Evolutionary conservation across 2,113 vertebrate species (phyloP), one percentile per base, ranked within the genome.

Genomic region (Osmerus eperlanus): DNA sequence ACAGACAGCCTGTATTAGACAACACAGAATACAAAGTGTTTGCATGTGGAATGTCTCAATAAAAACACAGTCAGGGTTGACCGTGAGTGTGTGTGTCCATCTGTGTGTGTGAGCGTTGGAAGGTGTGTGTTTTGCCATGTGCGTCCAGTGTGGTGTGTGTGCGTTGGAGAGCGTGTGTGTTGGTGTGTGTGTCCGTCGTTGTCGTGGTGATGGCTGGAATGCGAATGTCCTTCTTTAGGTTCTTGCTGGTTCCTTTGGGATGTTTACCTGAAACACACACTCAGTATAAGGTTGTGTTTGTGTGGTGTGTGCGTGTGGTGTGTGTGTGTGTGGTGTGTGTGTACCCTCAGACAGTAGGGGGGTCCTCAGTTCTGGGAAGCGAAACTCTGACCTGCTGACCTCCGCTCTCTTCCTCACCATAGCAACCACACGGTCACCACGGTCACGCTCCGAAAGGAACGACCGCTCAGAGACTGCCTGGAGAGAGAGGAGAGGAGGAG

Each of bases 321-420:
- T 55, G 70, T 65, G 61, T 56, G 70, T 36, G 61, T 19, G 15
- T 16, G 3, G 2, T 23, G 11, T 32, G 32, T 54, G 28, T 65
- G 58, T 1, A 28, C 25, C 3, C 41, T 89, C 62, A 32, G 21
- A 16, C 28, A 23, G 53, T 51, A 53, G 58, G 12, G 60, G 19
- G 60, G 60, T 11, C 28, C 14, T 91, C 64, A 97, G 76, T 0
- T 96, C 94, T 7, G 94, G 93, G 21, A 91, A 56, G 15, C 81
- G 74, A 28, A 28, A 28, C 25, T 28, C 25, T 28, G 25, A 28
- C 25, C 25, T 28, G 25, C 25, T 28, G 36, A 84, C 3, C 9
- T 76, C 78, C 0, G 71, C 32, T 18, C 70, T 84, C 65, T 55
- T 86, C 53, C 73, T 84, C 58, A 54, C 2, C 7, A 16, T 15